Evolutionary conservation across 2,113 vertebrate genomes (phyloP).

Genomic region (Crotalus tigris): DNA sequence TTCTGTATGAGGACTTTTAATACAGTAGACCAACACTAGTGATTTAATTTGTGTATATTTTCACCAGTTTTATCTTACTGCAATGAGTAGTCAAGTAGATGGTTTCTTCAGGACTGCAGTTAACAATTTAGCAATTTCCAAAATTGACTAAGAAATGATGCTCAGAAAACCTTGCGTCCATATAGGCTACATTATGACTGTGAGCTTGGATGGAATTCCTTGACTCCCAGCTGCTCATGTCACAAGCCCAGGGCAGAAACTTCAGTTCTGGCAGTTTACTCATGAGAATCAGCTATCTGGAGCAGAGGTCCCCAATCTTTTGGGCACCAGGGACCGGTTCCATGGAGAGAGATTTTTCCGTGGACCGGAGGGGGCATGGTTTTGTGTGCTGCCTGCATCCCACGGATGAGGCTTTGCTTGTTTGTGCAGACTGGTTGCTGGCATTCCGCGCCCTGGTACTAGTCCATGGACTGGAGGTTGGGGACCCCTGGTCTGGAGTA

Average conservation of each 20-base stretch:
- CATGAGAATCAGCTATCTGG: neutral
- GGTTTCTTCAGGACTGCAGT: neutral
- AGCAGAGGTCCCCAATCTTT: neutral
- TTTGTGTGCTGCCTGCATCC: too few species aligned
- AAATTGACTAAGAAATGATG: neutral
- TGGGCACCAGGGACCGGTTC: too few species aligned
- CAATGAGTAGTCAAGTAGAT: neutral
- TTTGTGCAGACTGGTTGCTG: too few species aligned
- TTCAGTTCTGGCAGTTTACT: neutral
- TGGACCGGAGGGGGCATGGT: too few species aligned
- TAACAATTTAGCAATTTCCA: neutral
- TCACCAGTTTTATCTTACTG: neutral
- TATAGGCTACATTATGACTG: neutral
- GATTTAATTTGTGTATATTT: neutral
- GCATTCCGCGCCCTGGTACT: too few species aligned
- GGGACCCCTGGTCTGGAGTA: neutral
- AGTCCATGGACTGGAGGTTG: too few species aligned
- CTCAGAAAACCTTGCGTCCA: neutral
- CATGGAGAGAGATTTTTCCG: too few species aligned
- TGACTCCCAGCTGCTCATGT: neutral
- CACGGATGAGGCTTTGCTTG: too few species aligned
- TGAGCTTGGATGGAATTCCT: neutral
- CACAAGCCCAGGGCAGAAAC: neutral
- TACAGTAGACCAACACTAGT: neutral
- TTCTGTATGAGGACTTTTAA: neutral